phyloP scores from a whole-genome alignment of 2,888 invertebrate genomes.

The Agrochola macilenta region DNA sequence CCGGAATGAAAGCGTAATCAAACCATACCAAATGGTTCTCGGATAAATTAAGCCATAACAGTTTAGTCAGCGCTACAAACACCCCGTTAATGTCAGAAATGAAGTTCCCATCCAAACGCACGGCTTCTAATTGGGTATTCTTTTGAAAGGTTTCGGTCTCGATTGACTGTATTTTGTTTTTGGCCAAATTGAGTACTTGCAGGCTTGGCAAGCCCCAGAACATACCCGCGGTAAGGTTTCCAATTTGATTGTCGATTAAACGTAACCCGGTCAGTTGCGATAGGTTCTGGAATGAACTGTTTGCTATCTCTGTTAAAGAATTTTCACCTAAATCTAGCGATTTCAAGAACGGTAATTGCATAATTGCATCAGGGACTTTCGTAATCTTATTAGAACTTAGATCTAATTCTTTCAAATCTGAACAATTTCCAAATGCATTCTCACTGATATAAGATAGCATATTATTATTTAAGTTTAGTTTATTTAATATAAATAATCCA shows the following conservation, averaged over 20 bases:
- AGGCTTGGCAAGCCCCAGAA: conserved; percentile 95
- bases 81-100: conserved; percentile 97
- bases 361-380: conserved; percentile 95
- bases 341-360: conserved; percentile 95
- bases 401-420: conserved; percentile 96
- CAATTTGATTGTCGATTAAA: conserved; percentile 97
- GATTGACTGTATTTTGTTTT: conserved; percentile 96
- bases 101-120: conserved; percentile 96
- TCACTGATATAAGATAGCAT: conserved; percentile 94
- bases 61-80: conserved; percentile 95
- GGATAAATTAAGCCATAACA: conserved; percentile 96
- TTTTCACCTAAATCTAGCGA: conserved; percentile 98
- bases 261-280: conserved; percentile 96
- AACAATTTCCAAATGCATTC: conserved; percentile 96
- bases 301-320: conserved; percentile 95
- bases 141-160: conserved; percentile 96
- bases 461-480: conserved; percentile 96
- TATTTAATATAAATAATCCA: conserved; percentile 95
- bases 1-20: conserved; percentile 97
- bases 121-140: conserved; percentile 95
- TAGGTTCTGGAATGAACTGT: conserved; percentile 96
- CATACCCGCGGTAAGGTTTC: conserved; percentile 96
- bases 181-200: conserved; percentile 96
- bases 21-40: conserved; percentile 98
- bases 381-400: conserved; percentile 96